Base-by-base conservation (phyloP, 2,888 invertebrate genomes). In the Rotaria macrura region DNA sequence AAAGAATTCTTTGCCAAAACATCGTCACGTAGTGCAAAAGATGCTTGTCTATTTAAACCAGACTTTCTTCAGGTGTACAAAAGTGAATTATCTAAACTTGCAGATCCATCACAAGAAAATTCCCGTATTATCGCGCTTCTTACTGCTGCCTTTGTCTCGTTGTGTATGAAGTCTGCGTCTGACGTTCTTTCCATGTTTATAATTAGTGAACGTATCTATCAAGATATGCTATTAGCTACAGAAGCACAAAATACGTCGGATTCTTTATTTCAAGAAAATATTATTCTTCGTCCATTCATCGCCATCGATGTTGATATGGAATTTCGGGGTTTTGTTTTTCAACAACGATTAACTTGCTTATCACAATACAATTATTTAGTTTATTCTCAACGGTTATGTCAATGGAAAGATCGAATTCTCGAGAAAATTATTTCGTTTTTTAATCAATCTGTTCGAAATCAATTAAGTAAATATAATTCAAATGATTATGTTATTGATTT, bases 261-360 rank as follows among this genome's bases (percentile, higher is more conserved):
- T 3, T 40, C 40, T 0, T 38, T 74, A 25, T 89, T 88, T 84
- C 84, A 88, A 52, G 89, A 89, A 87, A 88, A 89, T 87, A 89
- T 89, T 86, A 88, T 89, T 10, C 87, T 89, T 5, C 86, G 89
- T 65, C 86, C 88, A 85, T 89, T 89, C 87, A 87, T 88, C 17
- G 87, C 88, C 74, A 89, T 89, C 43, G 88, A 89, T 87, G 88
- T 89, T 7, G 89, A 89, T 84, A 89, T 89, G 89, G 89, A 89
- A 85, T 89, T 89, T 85, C 87, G 89, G 65, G 89, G 89, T 20
- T 89, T 89, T 88, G 89, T 89, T 29, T 88, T 84, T 74, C 86
- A 88, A 43, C 85, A 87, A 40, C 85, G 87, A 17, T 87, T 89
- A 20, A 87, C 87, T 43, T 89, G 89, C 3, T 54, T 89, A 20